These are phyloP conservation scores for Salvelinus sp. DNA, from an alignment of 2,113 vertebrate genomes.

Conservation along the genomic window DNA sequence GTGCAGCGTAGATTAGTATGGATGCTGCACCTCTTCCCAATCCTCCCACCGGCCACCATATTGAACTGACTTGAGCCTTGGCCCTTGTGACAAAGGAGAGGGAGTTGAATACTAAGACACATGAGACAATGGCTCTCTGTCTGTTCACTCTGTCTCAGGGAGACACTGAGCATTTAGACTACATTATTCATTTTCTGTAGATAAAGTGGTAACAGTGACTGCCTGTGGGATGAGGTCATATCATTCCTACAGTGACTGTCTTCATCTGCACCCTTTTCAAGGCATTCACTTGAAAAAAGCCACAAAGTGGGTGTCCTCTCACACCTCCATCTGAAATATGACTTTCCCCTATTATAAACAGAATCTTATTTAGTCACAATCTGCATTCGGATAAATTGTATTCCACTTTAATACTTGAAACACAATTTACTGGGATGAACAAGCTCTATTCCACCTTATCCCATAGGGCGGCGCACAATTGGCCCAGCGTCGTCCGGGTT, in stretches of 20 bases:
- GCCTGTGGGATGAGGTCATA: constrained; percentile 51
- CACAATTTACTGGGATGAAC: background rate
- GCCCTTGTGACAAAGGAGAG: constrained; percentile 45
- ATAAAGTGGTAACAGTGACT: background rate
- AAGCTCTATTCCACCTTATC: background rate
- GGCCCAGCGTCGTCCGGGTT: no score
- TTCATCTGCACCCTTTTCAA: no score
- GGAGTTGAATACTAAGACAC: constrained; percentile 61
- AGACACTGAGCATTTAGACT: background rate
- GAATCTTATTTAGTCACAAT: background rate
- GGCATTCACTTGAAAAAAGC: background rate
- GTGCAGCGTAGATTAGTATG: constrained; percentile 35
- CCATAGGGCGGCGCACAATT: no score
- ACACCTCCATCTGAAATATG: background rate
- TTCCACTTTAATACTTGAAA: background rate
- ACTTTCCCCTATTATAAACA: background rate
- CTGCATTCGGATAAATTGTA: background rate
- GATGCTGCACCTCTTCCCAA: constrained; percentile 30
- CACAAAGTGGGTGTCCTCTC: no score
- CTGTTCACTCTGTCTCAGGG: constrained; percentile 56
- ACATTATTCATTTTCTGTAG: no score
- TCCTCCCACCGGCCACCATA: constrained; percentile 55
- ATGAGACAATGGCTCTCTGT: constrained; percentile 58
- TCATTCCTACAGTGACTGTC: constrained; percentile 13
- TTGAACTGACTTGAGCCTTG: constrained; percentile 60